Conservation (phyloP, 64 coral and sea anemone species). For the Montipora efflorescens region DNA sequence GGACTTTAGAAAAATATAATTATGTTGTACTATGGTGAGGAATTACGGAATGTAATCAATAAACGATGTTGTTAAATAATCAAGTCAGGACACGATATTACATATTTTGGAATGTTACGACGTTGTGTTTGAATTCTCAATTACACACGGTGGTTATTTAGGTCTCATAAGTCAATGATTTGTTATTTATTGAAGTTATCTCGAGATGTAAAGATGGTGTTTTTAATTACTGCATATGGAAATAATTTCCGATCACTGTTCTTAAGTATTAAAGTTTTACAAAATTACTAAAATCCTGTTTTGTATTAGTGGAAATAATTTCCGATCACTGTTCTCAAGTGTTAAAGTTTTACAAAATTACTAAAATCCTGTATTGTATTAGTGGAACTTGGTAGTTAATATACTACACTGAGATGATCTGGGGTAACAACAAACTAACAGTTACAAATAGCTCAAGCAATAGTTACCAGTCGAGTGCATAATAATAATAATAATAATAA, state of each 20-base stretch:
- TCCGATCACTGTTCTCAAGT: neutral
- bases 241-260: neutral
- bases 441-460: too few relatives aligned
- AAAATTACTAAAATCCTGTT: too few relatives aligned
- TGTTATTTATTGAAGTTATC: constrained; percentile 9
- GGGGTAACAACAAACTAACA: too few relatives aligned
- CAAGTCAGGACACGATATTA: neutral
- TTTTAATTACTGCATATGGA: neutral
- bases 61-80: neutral
- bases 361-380: too few relatives aligned
- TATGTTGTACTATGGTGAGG: neutral
- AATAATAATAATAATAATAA: too few relatives aligned
- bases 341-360: too few relatives aligned
- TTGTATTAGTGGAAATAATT: neutral
- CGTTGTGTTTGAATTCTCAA: constrained; percentile 1
- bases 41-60: neutral
- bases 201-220: neutral
- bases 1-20: neutral
- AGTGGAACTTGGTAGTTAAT: too few relatives aligned
- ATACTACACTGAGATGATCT: too few relatives aligned
- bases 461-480: too few relatives aligned
- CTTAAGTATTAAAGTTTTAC: too few relatives aligned
- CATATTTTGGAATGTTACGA: constrained; percentile 1
- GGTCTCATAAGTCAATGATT: constrained; percentile 7
- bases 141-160: neutral